phyloP scores from a whole-genome alignment of 1,140 invertebrate genomes.

The Leptonema lineaticorne region DNA sequence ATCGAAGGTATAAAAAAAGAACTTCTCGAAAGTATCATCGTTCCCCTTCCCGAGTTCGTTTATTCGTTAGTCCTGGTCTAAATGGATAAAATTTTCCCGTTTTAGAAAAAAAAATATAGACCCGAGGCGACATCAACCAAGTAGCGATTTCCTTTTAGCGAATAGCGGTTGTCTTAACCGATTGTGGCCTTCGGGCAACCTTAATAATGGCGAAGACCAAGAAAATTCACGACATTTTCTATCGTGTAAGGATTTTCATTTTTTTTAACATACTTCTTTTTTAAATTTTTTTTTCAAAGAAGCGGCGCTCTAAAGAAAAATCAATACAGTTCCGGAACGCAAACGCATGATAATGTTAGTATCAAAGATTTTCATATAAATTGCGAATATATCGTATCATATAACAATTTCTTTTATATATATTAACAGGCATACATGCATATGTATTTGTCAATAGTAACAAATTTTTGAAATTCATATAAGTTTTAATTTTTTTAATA shows the following conservation, averaged over 20 bases:
- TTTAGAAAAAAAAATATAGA: neutral
- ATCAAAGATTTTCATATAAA: neutral
- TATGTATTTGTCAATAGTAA: no score
- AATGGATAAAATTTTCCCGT: conserved; percentile 13
- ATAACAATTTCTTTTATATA: neutral
- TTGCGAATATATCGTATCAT: no score
- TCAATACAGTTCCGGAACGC: neutral
- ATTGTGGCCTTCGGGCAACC: neutral
- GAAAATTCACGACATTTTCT: conserved; percentile 7
- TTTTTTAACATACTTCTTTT: neutral
- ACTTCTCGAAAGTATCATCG: conserved; percentile 6
- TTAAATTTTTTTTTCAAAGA: neutral
- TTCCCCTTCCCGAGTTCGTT: neutral
- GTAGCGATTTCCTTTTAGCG: conserved; percentile 7
- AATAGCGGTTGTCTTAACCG: conserved; percentile 24
- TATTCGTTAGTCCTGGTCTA: neutral
- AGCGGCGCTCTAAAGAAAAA: neutral
- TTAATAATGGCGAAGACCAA: conserved; percentile 3
- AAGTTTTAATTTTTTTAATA: no score
- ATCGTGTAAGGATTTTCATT: neutral
- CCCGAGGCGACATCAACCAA: neutral
- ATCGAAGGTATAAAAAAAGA: conserved; percentile 6
- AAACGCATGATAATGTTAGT: neutral
- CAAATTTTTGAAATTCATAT: no score
- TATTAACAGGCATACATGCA: neutral